These are phyloP conservation scores for Sarcophilus harrisii DNA, from an alignment of 2,797 vertebrate species.

Conservation along the genomic window DNA sequence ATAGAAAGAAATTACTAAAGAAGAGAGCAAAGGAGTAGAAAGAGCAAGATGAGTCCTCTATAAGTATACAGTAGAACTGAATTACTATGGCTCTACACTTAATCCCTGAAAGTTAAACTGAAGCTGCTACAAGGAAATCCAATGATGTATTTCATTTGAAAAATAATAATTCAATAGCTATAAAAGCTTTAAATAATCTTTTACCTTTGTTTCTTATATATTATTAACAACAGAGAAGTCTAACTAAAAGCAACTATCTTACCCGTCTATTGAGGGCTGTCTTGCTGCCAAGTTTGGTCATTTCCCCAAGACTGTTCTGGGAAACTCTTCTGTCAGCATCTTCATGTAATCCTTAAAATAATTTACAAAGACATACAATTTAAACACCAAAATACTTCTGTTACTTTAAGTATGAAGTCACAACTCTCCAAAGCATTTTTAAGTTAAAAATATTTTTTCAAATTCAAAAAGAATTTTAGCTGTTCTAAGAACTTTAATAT, in stretches of 20 bases:
- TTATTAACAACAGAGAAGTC: neutral
- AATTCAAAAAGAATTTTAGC: neutral
- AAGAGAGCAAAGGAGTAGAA: neutral
- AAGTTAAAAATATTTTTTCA: neutral
- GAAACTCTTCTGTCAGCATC: conserved; percentile 95
- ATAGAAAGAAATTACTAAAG: neutral
- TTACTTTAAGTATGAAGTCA: neutral
- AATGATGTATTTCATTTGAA: neutral
- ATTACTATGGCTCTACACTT: neutral
- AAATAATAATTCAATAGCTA: neutral
- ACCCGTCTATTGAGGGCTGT: conserved; percentile 94
- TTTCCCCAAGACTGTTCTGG: conserved; percentile 95
- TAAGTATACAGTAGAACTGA: neutral
- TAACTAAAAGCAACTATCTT: conserved; percentile 69
- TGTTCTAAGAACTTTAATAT: neutral
- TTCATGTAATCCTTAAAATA: conserved; percentile 90
- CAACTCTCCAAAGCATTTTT: neutral
- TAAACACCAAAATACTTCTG: neutral
- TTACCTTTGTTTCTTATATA: neutral
- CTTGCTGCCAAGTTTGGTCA: conserved; percentile 95
- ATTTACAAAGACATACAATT: neutral
- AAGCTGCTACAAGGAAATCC: neutral
- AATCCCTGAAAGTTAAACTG: neutral
- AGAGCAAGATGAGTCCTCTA: neutral
- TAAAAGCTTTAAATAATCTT: neutral